Evolutionary conservation across 1,140 invertebrate genomes (phyloP).

Genomic region (Ceratoteleas bidentatus): DNA sequence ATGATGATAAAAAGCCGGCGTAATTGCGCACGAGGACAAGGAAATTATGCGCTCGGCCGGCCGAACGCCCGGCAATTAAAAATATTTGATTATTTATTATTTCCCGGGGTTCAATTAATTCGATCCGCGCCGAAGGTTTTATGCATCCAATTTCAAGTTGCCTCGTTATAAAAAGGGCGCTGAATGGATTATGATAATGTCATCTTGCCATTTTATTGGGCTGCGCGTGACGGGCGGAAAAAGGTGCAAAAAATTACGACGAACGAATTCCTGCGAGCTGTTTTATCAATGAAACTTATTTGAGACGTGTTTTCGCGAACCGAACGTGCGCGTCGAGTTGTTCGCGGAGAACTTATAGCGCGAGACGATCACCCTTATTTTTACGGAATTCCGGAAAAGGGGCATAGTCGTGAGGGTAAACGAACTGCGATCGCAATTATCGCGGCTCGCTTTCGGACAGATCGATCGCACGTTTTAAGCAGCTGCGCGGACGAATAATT

Average conservation of each 20-base stretch:
- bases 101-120: background rate
- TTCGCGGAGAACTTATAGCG: background rate
- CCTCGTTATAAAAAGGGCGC: constrained; percentile 32
- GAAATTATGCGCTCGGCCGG: background rate
- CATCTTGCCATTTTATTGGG: constrained; percentile 10
- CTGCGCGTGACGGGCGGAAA: background rate
- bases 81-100: constrained; percentile 21
- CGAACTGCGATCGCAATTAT: constrained; percentile 13
- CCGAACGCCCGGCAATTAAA: background rate
- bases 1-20: constrained; percentile 5
- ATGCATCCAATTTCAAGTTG: constrained; percentile 39
- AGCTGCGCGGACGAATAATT: constrained; percentile 12
- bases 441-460: constrained; percentile 5
- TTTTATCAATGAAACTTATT: too few relatives aligned
- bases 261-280: constrained; percentile 4
- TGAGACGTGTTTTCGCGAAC: too few relatives aligned
- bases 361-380: background rate
- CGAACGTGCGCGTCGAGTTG: too few relatives aligned
- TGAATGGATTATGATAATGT: constrained; percentile 36
- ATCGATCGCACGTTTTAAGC: constrained; percentile 16
- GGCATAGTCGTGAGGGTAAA: background rate
- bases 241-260: background rate
- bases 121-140: constrained; percentile 14
- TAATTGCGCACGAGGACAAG: constrained; percentile 9
- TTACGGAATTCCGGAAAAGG: constrained; percentile 2